A percentile compares a stretch with the other conserved stretches of the same genome.
These are phyloP conservation scores for Vombatus ursinus DNA, from an alignment of 2,113 vertebrate species.

Conservation along the genomic window DNA sequence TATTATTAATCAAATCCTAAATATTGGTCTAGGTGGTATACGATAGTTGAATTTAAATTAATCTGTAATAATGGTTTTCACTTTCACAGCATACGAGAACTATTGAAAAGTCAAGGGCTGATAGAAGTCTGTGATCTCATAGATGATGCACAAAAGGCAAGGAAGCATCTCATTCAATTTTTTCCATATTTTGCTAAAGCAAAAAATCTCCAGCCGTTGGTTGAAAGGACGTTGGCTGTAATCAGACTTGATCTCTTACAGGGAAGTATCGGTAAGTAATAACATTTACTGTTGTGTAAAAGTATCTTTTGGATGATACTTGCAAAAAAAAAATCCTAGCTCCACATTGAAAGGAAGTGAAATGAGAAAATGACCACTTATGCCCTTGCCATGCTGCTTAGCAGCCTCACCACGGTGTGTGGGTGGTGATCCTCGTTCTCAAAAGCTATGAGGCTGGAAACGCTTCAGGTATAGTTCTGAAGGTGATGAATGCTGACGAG, in stretches of 20 bases:
- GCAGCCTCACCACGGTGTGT: neutral
- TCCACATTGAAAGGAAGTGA: neutral
- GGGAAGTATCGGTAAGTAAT: neutral
- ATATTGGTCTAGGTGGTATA: neutral
- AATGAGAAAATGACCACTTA: neutral
- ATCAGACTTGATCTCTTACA: neutral
- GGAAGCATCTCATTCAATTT: constrained; percentile 81
- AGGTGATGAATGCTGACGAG: neutral
- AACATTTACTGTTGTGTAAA: neutral
- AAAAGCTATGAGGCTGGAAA: neutral
- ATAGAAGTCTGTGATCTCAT: neutral
- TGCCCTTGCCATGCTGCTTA: neutral
- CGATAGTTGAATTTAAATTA: neutral
- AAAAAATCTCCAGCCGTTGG: neutral
- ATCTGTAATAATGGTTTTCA: neutral
- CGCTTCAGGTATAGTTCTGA: neutral
- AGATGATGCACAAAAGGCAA: constrained; percentile 76
- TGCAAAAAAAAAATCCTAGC: neutral
- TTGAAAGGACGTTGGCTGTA: neutral
- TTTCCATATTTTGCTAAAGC: constrained; percentile 70
- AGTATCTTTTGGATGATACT: neutral
- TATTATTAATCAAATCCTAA: neutral
- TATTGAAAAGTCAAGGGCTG: neutral
- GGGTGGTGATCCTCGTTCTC: neutral
- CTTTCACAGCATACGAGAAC: neutral